Evolutionary conservation across 2,797 vertebrate species (phyloP).

Genomic region (Tangara arthus): DNA sequence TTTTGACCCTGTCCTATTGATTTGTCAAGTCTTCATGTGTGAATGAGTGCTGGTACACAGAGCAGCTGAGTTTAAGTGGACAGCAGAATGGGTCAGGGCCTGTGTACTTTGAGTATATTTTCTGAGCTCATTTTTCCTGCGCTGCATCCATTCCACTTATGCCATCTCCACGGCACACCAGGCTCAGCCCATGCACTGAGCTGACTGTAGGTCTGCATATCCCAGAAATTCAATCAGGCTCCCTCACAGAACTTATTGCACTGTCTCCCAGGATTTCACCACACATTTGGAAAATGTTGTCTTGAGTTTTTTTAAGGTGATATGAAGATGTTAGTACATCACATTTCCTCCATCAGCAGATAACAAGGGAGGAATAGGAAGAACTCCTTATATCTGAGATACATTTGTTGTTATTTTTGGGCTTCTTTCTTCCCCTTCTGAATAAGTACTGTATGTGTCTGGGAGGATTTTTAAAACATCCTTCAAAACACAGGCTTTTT

Average conservation of each 20-base stretch:
- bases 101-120: not conserved
- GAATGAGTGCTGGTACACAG: not conserved
- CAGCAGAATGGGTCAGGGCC: not conserved
- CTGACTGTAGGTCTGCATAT: accelerated
- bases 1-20: not conserved
- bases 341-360: not conserved
- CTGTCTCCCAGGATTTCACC: not conserved
- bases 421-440: not conserved
- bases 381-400: not conserved
- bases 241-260: not conserved
- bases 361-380: not conserved
- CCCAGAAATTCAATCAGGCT: not conserved
- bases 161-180: not conserved
- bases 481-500: constrained; percentile 39
- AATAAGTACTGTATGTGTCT: constrained; percentile 41
- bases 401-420: not conserved
- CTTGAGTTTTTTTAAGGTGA: not conserved
- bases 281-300: not conserved
- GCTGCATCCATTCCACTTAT: not conserved
- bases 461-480: not conserved
- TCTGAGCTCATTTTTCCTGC: not conserved
- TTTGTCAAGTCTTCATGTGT: not conserved
- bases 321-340: not conserved
- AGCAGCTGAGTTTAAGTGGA: not conserved
- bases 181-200: not conserved